Conservation (phyloP, 2,888 invertebrate species). For the Amphipyra tragopoginis region DNA sequence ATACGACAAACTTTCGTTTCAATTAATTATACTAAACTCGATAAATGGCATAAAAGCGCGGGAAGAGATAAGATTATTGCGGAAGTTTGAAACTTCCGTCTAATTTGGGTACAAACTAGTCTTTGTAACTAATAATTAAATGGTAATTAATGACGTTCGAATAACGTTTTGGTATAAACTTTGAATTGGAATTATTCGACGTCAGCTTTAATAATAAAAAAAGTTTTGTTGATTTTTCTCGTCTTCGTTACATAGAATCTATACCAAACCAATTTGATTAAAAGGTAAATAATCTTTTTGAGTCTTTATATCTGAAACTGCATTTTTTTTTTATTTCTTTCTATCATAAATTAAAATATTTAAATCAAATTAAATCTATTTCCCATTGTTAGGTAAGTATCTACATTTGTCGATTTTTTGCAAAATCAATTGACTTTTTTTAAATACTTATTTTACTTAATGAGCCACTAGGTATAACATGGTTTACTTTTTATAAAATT, state of each 20-base stretch:
- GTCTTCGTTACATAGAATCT: constrained; percentile 2
- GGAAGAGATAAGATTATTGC: constrained; percentile 66
- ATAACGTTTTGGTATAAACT: constrained; percentile 30
- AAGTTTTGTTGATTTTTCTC: constrained; percentile 43
- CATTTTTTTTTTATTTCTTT: no score
- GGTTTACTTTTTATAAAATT: no score
- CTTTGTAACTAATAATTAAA: constrained; percentile 50
- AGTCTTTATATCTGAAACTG: no score
- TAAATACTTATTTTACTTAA: no score
- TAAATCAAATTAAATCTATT: constrained; percentile 21
- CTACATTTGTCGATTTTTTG: background rate
- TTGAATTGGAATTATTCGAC: constrained; percentile 36
- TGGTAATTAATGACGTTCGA: constrained; percentile 47
- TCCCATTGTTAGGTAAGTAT: constrained; percentile 9
- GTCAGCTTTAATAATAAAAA: constrained; percentile 37
- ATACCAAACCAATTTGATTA: no score
- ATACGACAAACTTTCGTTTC: constrained; percentile 12
- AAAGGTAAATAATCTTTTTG: no score
- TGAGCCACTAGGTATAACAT: no score
- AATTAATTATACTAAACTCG: constrained; percentile 23
- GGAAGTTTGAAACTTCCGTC: constrained; percentile 49
- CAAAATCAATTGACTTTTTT: no score
- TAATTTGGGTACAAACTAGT: constrained; percentile 49
- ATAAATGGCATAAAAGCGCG: constrained; percentile 53
- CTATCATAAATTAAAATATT: no score